Base-by-base conservation (phyloP, 1,140 invertebrate species). In the Oryctes rhinoceros region DNA sequence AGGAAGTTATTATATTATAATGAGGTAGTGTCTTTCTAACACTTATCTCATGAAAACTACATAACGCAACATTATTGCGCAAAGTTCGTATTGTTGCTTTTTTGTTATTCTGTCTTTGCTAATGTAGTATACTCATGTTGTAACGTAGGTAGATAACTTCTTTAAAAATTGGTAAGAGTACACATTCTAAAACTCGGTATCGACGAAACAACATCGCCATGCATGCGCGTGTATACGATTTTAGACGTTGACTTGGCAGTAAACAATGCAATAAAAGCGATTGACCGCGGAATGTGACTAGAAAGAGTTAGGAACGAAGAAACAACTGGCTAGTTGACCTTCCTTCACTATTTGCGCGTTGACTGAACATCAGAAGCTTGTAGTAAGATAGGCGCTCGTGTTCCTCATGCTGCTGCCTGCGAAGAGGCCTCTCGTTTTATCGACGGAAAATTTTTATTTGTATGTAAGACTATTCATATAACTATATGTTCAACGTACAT, bases 251-350 rank as follows among this genome's bases (percentile, higher is more conserved):
- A 53, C 49, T 53, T 18, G 49, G 49, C 49, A 15, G 49, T 53
- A 53, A 53, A 53, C 49, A 53, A 53, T 53, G 49, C 49, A 53
- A 53, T 53, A 53, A 53, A 53, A 53, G 49, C 49, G 49, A 53
- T 18, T 53, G 49, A 53, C 49, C 49, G 49, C 49, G 49, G 49
- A 53, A 53, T 53, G 13, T 53, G 49, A 53, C 49, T 53, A 53
- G 49, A 53, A 53, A 53, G 39, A 53, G 49, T 53, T 53, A 53
- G 49, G 49, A 53, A 53, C 13, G 49, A 18, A 15, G n/a, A 13
- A 15, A 53, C n/a, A 53, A 15, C 11, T 53, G n/a, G 49, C 49
- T 53, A 53, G 49, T 53, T 53, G 49, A 53, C 49, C 49, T 53
- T 53, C 49, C 49, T 53, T 15, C 49, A 13, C 11, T 13, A 53